Base-by-base conservation (phyloP, 2,797 vertebrate species). In the Eremophila alpestris region DNA sequence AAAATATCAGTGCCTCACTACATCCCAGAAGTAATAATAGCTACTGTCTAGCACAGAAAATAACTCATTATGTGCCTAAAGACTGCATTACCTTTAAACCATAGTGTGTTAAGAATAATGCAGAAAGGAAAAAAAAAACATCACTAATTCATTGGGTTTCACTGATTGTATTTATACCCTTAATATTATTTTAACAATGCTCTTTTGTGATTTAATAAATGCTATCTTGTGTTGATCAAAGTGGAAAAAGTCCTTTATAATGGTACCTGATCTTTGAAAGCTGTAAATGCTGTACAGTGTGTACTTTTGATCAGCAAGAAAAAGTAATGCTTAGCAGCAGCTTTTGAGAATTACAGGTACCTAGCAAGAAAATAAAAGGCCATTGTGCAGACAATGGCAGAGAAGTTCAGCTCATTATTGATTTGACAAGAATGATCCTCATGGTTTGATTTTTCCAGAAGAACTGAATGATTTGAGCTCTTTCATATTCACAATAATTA, bases 401-500 rank as follows among this genome's bases (percentile, higher is more conserved):
- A 70, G 41, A 95, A 89, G 43, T 91, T 73, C 81, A 93, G n/a
- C 34, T 86, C 34, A 36, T 56, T 95, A 97, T 93, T 91, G 92
- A 95, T 96, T 93, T 88, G 24, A 77, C 43, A 91, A 81, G 55
- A 94, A 80, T 65, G 73, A 82, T 88, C 76, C 74, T 91, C 40
- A 45, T 76, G 46, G 29, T 88, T 94, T 96, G 88, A 93, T 94
- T 94, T 97, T 97, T 95, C 69, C 70, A 95, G 71, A 85, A 78
- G 49, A 73, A 60, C 19, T 45, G 45, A 92, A 91, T 89, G 48
- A 63, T 89, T 85, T 96, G 75, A 96, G 83, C 36, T 65, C 58
- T 76, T 86, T 90, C 75, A 52, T 71, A 41, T 11, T 91, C 63
- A 60, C 29, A 7, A 74, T 90, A 92, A 89, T 73, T 90, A 68